Conservation (phyloP, 2,797 vertebrate species). For the Microctenopoma stevenorrisi region DNA sequence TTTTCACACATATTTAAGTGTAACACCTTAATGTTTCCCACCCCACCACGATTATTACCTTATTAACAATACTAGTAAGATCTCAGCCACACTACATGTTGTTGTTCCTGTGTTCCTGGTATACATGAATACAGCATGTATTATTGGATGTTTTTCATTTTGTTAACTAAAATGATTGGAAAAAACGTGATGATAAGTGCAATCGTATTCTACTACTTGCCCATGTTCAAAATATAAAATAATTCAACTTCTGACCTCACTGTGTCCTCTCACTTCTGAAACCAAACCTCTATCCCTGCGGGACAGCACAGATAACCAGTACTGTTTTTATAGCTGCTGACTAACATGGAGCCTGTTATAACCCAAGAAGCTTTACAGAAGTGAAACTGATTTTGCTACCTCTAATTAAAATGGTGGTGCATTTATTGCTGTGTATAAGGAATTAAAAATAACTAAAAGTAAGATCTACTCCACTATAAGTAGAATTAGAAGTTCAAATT, state of each 20-base stretch:
- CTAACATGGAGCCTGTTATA: not conserved
- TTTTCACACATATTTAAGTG: no score
- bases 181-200: not conserved
- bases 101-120: not conserved
- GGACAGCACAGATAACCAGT: not conserved
- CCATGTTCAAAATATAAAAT: no score
- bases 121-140: not conserved
- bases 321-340: not conserved
- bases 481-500: no score
- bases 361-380: conserved; percentile 1
- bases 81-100: not conserved
- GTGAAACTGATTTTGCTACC: conserved; percentile 10
- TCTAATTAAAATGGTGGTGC: not conserved
- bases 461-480: no score
- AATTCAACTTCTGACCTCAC: not conserved
- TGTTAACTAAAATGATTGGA: not conserved
- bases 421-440: not conserved
- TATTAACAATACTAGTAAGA: not conserved
- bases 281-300: not conserved
- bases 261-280: not conserved
- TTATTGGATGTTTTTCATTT: no score
- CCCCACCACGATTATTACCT: not conserved
- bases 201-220: not conserved
- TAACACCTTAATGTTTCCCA: no score
- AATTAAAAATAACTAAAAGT: not conserved